Base-by-base conservation (phyloP, 2,888 invertebrate species). In the Drosophila limbata region DNA sequence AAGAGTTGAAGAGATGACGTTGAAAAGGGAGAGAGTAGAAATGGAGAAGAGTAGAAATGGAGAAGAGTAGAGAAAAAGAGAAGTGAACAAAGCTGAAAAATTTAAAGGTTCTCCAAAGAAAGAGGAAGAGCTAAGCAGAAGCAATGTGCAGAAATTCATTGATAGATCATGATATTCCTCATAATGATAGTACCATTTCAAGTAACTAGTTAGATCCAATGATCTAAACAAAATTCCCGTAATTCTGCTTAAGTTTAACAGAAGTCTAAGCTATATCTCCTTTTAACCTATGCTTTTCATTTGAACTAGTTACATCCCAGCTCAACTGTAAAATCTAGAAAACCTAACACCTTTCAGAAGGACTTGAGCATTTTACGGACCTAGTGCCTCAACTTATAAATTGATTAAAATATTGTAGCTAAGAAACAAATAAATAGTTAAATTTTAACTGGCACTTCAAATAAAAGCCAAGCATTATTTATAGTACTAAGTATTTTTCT, bases 81-180 rank as follows among this genome's bases (percentile, higher is more conserved):
- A 21, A 4, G 2, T 2, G 21, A n/a, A 45, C 28, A 55, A 15
- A 59, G 11, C 10, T 10, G 10, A 1, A 33, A 52, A 9, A 55
- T 50, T 42, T 31, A 31, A 4, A 37, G 48, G 9, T 9, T 1
- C 42, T 15, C n/a, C 63, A 47, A 11, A 19, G 33, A 51, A 33
- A 37, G 15, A 17, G 40, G 19, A 37, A 50, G 19, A 39, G 50
- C 40, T 8, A 65, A 73, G 75, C 76, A 33, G 17, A 62, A 59
- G 63, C 51, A 53, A 15, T 17, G 3, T 53, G 50, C 10, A 33
- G 53, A 44, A 40, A 3, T 47, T 42, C 35, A 25, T 40, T 10
- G 39, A 28, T 4, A n/a, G 10, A 50, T 39, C 5, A 52, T 50
- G 17, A 39, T n/a, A 10, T 31, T 25, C 9, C 11, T 39, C 11